These are phyloP conservation scores for Penelope pileata DNA, from an alignment of 2,113 vertebrate genomes.

Conservation along the genomic window DNA sequence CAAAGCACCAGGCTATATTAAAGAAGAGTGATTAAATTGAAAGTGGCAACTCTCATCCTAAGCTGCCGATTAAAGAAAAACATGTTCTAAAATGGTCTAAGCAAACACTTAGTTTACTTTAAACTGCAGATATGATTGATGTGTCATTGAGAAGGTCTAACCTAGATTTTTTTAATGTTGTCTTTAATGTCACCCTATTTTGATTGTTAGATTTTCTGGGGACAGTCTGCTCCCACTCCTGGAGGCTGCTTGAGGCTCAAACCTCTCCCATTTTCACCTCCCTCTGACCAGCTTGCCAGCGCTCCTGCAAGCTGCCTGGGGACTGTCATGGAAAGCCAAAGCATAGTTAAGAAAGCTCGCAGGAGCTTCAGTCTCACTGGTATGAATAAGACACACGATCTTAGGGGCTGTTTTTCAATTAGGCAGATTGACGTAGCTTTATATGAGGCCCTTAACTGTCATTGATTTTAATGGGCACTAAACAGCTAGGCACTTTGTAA, in stretches of 20 bases:
- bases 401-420: neutral
- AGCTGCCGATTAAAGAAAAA: constrained; percentile 38
- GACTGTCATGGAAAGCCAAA: neutral
- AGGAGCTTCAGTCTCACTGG: neutral
- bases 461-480: constrained; percentile 9
- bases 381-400: neutral
- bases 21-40: constrained; percentile 25
- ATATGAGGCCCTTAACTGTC: neutral
- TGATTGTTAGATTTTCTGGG: neutral
- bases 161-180: neutral
- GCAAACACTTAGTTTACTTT: neutral
- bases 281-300: neutral
- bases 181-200: neutral
- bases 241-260: neutral
- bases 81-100: neutral
- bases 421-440: neutral
- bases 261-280: rapidly evolving
- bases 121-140: neutral
- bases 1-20: constrained; percentile 10
- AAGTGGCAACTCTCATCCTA: neutral
- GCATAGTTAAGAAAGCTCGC: neutral
- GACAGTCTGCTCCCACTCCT: neutral
- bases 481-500: neutral
- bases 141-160: neutral
- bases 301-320: neutral